Base-by-base conservation (phyloP, 1,140 invertebrate genomes). In the Choristoneura fumiferana region DNA sequence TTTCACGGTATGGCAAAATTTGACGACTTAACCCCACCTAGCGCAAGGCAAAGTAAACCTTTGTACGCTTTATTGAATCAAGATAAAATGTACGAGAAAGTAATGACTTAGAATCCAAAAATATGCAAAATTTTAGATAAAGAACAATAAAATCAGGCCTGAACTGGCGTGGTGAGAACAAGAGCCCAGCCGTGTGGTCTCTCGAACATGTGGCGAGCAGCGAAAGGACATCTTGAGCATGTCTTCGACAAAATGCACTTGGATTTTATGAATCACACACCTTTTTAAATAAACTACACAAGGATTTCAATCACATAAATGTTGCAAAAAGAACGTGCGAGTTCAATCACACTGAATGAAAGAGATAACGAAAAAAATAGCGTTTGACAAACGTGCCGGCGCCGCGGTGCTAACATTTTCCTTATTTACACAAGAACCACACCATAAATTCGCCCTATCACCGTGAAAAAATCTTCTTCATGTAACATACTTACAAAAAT, bases 401-500 rank as follows among this genome's bases (percentile, higher is more conserved):
- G 76, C 82, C 82, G 81, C 81, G 73, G 72, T 67, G 73, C 53
- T 71, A 73, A 72, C 63, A 70, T 71, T 73, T 76, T 73, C 62
- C 62, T 78, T 65, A 73, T 78, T 84, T 75, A 79, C 82, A 89
- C 82, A 81, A 70, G 66, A 73, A 73, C 71, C 82, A 85, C 79
- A 84, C 68, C 54, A 66, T 71, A 63, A 69, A 64, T 66, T 58
- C 43, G 71, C 61, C 58, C 65, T 72, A 60, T 69, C 81, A 75
- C 71, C 84, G 84, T 80, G 83, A 72, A 81, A 76, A 82, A 75
- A 73, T 77, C 68, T 78, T 81, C 84, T 82, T 81, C 70, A 75
- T 75, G 71, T 62, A 77, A 84, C 84, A 89, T 89, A 89, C 87
- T 89, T 89, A 89, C 87, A 58, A 87, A 83, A 89, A 80, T 67